These are phyloP conservation scores for Clarias macrocephalus DNA, from an alignment of 2,113 vertebrate genomes.

Conservation along the genomic window DNA sequence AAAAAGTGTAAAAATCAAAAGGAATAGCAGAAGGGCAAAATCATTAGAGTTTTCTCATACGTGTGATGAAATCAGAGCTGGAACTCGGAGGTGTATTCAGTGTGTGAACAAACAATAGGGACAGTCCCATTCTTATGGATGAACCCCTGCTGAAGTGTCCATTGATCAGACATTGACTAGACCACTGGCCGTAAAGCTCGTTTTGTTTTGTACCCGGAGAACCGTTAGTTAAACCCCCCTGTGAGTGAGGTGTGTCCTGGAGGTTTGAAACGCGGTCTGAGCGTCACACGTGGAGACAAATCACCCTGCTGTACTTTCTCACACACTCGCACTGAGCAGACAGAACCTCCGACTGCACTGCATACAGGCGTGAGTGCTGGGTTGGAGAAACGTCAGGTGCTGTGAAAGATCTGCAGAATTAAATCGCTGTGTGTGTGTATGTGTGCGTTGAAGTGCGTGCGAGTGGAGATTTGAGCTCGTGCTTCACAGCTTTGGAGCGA, in stretches of 20 bases:
- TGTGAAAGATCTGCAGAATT: not conserved
- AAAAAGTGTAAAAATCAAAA: not conserved
- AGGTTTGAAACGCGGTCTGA: conserved; percentile 6
- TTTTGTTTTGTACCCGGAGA: conserved; percentile 27
- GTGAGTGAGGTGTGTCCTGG: conserved; percentile 30
- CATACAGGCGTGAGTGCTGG: not conserved
- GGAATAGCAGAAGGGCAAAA: not conserved
- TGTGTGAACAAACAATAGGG: conserved; percentile 22
- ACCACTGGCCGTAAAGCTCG: conserved; percentile 17
- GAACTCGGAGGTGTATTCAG: not conserved
- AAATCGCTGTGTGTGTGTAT: not conserved
- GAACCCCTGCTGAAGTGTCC: conserved; percentile 31
- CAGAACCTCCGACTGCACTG: not conserved
- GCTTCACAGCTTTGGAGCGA: not conserved
- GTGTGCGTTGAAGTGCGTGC: not conserved
- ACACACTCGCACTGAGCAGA: not conserved
- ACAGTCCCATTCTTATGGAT: conserved; percentile 45
- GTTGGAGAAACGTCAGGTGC: not conserved
- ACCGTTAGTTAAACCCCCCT: conserved; percentile 45
- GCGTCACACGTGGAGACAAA: conserved; percentile 19
- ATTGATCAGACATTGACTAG: conserved; percentile 42
- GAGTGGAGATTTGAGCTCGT: not conserved
- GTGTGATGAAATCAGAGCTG: conserved; percentile 17
- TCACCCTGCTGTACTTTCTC: not conserved
- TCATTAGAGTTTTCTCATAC: not conserved